Conservation (phyloP, 2,113 vertebrate genomes). For the Petrocephalus zakoni region DNA sequence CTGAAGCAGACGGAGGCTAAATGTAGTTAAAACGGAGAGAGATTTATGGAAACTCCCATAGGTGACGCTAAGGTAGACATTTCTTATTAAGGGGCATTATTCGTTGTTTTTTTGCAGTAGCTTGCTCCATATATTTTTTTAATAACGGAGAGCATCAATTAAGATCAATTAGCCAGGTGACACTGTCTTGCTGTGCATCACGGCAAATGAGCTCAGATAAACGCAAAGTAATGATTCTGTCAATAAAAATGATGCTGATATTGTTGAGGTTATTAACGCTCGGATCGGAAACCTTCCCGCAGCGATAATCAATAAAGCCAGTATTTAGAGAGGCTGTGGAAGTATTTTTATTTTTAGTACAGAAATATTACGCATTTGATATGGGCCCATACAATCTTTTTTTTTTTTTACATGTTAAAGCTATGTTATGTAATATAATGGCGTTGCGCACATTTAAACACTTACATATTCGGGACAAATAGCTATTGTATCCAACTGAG, state of each 20-base stretch:
- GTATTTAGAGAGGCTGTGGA: background rate
- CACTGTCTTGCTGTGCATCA: slow-evolving; percentile 60
- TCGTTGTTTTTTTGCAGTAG: background rate
- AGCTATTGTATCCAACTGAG: slow-evolving; percentile 70
- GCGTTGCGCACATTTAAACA: background rate
- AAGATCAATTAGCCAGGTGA: slow-evolving; percentile 85
- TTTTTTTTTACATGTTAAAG: background rate
- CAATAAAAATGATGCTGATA: slow-evolving; percentile 25
- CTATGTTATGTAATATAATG: background rate
- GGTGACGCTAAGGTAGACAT: slow-evolving; percentile 84
- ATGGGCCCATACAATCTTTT: background rate
- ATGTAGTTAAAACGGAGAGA: slow-evolving; percentile 92
- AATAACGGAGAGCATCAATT: slow-evolving; percentile 71
- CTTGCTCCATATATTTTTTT: slow-evolving; percentile 67
- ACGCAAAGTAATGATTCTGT: slow-evolving; percentile 26
- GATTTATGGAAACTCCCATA: slow-evolving; percentile 96
- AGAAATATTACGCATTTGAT: background rate
- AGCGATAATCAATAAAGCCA: background rate
- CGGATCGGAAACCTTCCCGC: background rate
- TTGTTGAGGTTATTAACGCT: slow-evolving; percentile 1
- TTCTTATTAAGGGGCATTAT: slow-evolving; percentile 62
- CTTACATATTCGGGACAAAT: slow-evolving; percentile 35
- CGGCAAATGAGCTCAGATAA: slow-evolving; percentile 50
- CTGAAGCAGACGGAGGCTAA: slow-evolving; percentile 74
- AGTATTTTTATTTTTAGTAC: background rate